Conservation (phyloP, 1,140 invertebrate genomes). For the Neodiprion pinetum region DNA sequence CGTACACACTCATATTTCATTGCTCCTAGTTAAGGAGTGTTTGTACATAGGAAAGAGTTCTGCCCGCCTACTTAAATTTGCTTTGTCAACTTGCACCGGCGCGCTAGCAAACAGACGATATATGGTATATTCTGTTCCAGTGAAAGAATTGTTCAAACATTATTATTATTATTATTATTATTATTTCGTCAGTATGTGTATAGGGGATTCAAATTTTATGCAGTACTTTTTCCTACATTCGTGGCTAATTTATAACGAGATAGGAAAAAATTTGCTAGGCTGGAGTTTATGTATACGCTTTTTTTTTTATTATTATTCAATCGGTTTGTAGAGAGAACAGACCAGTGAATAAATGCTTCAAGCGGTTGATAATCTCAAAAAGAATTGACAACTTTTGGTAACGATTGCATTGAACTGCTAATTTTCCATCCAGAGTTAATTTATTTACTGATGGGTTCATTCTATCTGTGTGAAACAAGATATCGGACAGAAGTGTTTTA, state of each 20-base stretch:
- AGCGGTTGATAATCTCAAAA: too few relatives aligned
- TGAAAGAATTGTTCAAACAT: too few relatives aligned
- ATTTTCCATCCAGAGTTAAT: not conserved
- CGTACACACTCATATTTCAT: constrained; percentile 5
- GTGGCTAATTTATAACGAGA: not conserved
- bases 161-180: too few relatives aligned
- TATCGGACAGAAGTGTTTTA: not conserved
- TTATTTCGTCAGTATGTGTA: too few relatives aligned
- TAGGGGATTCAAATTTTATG: not conserved
- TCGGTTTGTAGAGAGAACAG: too few relatives aligned
- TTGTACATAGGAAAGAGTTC: not conserved
- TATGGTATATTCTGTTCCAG: too few relatives aligned
- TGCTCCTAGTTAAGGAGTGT: not conserved
- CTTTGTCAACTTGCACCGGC: too few relatives aligned
- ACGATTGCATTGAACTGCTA: too few relatives aligned
- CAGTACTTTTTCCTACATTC: constrained; percentile 1
- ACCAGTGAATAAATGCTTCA: too few relatives aligned
- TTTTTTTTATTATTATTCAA: not conserved
- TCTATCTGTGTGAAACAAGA: not conserved
- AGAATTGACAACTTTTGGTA: too few relatives aligned
- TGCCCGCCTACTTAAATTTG: not conserved
- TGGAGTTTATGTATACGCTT: not conserved
- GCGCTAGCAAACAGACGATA: too few relatives aligned
- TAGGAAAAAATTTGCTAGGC: not conserved
- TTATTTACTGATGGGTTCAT: not conserved